These are phyloP conservation scores for Epinotia brunnichana DNA, from an alignment of 2,888 invertebrate genomes.

Conservation along the genomic window DNA sequence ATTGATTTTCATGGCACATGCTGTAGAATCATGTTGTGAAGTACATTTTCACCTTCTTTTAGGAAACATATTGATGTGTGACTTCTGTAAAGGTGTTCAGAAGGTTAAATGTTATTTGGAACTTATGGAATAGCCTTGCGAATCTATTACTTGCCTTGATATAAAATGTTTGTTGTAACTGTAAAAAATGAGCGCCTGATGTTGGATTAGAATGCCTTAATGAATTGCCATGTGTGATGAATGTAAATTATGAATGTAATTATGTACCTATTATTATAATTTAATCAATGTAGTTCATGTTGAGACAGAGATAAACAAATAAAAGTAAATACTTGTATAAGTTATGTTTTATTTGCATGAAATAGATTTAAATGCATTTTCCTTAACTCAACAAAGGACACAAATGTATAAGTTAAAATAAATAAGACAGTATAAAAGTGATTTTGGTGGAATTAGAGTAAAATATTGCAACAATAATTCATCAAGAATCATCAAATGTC, in stretches of 20 bases:
- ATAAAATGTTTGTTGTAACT: conserved; percentile 51
- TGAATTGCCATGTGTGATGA: conserved; percentile 76
- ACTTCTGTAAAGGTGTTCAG: neutral
- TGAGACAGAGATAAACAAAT: conserved; percentile 74
- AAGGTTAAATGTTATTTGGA: conserved; percentile 38
- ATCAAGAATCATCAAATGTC: conserved; percentile 93
- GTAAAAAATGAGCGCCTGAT: conserved; percentile 51
- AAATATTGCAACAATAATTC: conserved; percentile 44
- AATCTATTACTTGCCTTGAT: conserved; percentile 59
- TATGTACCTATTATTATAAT: conserved; percentile 58
- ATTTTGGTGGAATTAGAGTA: conserved; percentile 37
- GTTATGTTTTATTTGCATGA: conserved; percentile 64
- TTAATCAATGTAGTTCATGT: conserved; percentile 76
- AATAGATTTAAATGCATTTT: conserved; percentile 22
- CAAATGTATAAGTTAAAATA: conserved; percentile 30
- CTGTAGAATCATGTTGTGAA: neutral
- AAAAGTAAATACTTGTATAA: conserved; percentile 78
- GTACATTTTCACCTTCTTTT: neutral
- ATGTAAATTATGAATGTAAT: conserved; percentile 71
- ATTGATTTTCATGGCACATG: neutral
- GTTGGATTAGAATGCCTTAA: conserved; percentile 71
- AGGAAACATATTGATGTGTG: neutral
- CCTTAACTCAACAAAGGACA: conserved; percentile 10
- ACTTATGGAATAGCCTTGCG: conserved; percentile 49
- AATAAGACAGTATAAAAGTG: conserved; percentile 31